Base-by-base conservation (phyloP, 2,113 vertebrate genomes). In the Machaerirhynchus nigripectus region DNA sequence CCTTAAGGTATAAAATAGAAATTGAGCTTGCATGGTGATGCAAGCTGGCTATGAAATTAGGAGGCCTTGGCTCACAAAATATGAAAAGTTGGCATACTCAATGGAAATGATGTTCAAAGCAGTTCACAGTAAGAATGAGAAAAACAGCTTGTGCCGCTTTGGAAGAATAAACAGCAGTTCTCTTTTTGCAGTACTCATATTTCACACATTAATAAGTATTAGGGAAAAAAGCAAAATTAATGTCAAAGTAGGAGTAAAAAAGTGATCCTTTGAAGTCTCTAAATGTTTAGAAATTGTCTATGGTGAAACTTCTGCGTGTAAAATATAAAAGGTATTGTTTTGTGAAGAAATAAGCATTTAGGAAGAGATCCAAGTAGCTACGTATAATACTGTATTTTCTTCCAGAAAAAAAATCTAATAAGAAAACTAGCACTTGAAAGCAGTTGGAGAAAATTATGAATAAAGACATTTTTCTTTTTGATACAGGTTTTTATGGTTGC, bases 81-180 rank as follows among this genome's bases (percentile, higher is more conserved):
- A 88, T 49, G 70, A 94, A 93, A 90, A 96, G 57, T 80, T 98
- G 98, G 97, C 98, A 92, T 60, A 55, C 37, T 78, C 53, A 50
- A 23, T 97, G 97, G 97, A 98, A 98, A 97, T 79, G 84, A 87
- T 95, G 87, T 93, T 98, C 97, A 97, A 97, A 97, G 92, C 71
- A 75, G 57, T 76, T 97, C 87, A 76, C 6, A 73, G 83, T 63
- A 93, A 78, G 94, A 96, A 97, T 96, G 96, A 85, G 89, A 96
- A 98, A 97, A 97, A 83, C 96, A 98, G 89, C 27, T 95, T 92
- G 53, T 87, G 28, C 73, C 2, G 12, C 69, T 94, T 81, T 97
- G 86, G 83, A 96, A 97, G 90, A 90, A 95, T 79, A 94, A 76
- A 92, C 44, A 91, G 42, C 15, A 75, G 28, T 30, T 93, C 89